Percentiles rank a stretch among this genome's conserved stretches.
These are phyloP conservation scores for Caenorhabditis uteleia DNA, from an alignment of 2,888 invertebrate genomes.

Conservation along the genomic window DNA sequence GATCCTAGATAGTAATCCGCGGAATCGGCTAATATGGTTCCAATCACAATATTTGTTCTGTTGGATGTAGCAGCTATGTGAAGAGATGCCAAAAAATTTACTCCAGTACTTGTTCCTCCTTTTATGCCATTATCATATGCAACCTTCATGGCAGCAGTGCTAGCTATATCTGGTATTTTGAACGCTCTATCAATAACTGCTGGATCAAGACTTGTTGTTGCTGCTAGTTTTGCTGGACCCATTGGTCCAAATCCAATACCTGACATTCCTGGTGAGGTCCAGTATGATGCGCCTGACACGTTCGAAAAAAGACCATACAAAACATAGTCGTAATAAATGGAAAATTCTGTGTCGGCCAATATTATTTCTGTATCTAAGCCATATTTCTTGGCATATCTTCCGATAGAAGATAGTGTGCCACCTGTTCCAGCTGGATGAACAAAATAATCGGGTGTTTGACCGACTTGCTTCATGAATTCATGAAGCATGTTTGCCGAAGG, in stretches of 20 bases:
- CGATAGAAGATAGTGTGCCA: conserved; percentile 50
- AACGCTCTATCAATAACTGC: conserved; percentile 57
- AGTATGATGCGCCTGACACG: conserved; percentile 33
- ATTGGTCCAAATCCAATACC: conserved; percentile 47
- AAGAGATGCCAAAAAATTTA: conserved; percentile 57
- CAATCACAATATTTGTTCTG: conserved; percentile 13
- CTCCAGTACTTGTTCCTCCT: conserved; percentile 54
- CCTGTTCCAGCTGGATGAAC: conserved; percentile 61
- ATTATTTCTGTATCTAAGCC: conserved; percentile 37
- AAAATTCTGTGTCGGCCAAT: conserved; percentile 49
- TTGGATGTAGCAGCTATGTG: conserved; percentile 43
- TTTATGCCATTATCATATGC: conserved; percentile 25
- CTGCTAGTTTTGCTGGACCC: conserved; percentile 37
- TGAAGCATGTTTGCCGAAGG: conserved; percentile 56
- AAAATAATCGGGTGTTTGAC: conserved; percentile 37
- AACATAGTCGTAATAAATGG: conserved; percentile 45
- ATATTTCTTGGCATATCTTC: conserved; percentile 44
- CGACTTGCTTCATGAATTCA: conserved; percentile 41
- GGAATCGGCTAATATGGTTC: conserved; percentile 50
- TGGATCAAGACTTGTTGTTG: conserved; percentile 51
- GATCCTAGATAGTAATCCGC: conserved; percentile 43
- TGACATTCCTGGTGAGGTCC: conserved; percentile 49
- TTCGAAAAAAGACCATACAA: conserved; percentile 37
- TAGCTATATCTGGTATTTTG: conserved; percentile 61
- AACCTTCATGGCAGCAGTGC: conserved; percentile 60